These are phyloP conservation scores for Panthera leo DNA, from an alignment of 2,113 vertebrate genomes.

Conservation along the genomic window DNA sequence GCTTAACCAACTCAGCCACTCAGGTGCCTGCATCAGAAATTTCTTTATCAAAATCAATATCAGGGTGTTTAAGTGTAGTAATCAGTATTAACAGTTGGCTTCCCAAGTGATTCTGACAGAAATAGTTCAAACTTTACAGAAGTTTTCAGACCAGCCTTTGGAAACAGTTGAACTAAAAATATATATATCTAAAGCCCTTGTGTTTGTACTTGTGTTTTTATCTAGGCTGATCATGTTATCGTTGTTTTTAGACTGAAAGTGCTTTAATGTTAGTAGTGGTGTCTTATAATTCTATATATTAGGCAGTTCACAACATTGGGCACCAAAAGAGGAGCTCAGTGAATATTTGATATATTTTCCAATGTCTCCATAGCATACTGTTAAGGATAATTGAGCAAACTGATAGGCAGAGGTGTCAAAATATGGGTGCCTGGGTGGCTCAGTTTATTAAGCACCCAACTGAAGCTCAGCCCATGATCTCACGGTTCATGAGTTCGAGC, in stretches of 20 bases:
- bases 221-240: background rate
- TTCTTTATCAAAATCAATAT: background rate
- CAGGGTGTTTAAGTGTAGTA: background rate
- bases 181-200: background rate
- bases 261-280: background rate
- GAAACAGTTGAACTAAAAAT: background rate
- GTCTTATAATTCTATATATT: background rate
- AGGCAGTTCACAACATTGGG: background rate
- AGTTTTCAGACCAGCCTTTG: background rate
- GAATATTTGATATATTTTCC: background rate
- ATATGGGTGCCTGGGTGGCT: background rate
- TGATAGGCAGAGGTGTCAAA: background rate
- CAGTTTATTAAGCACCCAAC: no score
- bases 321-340: background rate
- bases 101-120: background rate
- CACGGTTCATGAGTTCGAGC: no score
- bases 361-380: background rate
- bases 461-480: no score
- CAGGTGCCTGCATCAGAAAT: background rate
- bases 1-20: no score
- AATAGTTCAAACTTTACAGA: background rate
- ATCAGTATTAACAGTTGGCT: background rate
- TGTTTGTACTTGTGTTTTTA: background rate
- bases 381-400: background rate
- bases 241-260: background rate